Conservation (phyloP, 2,888 invertebrate species). For the Anoplius nigerrimus region DNA sequence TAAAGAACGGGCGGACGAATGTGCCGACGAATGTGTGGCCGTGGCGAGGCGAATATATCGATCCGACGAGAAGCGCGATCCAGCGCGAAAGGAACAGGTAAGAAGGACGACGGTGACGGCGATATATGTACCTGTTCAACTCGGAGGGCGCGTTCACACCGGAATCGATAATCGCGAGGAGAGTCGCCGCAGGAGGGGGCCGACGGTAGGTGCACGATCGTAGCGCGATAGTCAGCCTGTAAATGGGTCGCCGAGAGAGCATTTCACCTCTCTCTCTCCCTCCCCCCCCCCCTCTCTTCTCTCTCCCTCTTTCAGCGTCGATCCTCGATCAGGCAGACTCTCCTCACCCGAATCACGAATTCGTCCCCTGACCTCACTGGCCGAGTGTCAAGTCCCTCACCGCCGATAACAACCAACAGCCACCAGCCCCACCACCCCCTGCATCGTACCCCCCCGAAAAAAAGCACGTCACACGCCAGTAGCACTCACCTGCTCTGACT, state of each 20-base stretch:
- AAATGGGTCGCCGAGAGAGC: conserved; percentile 29
- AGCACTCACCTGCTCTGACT: background rate
- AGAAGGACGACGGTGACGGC: conserved; percentile 1
- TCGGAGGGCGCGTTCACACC: conserved; percentile 57
- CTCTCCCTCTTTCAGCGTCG: background rate
- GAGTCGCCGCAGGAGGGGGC: conserved; percentile 40
- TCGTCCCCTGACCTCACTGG: no score
- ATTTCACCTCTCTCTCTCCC: background rate
- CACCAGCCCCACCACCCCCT: no score
- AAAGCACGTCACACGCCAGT: background rate
- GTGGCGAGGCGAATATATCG: background rate
- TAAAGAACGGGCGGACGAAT: background rate
- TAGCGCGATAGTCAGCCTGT: conserved; percentile 29
- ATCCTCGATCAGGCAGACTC: background rate
- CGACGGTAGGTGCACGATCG: conserved; percentile 39
- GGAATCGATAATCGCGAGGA: conserved; percentile 61
- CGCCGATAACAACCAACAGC: no score
- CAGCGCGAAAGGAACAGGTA: background rate
- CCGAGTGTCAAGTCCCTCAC: no score
- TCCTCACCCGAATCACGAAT: no score
- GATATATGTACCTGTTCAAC: conserved; percentile 35
- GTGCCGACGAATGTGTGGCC: background rate
- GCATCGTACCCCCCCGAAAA: no score
- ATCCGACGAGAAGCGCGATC: background rate
- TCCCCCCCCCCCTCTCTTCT: background rate